phyloP scores from a whole-genome alignment of 2,888 invertebrate genomes.

The Apeira syringaria region DNA sequence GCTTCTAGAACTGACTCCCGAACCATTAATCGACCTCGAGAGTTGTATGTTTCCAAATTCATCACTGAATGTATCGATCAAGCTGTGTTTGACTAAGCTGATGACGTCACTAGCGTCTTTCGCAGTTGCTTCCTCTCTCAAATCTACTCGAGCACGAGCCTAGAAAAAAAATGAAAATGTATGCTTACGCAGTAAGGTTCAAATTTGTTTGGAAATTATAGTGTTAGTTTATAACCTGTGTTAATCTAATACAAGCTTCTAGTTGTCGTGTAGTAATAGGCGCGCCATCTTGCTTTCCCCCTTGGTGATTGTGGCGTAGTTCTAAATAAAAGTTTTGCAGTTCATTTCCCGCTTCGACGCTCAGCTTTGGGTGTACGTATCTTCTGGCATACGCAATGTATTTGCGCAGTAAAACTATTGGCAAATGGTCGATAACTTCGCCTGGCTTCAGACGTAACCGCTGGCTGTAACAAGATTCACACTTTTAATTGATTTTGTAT shows the following conservation, averaged over 20 bases:
- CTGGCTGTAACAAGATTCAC: slow-evolving; percentile 70
- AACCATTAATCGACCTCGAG: slow-evolving; percentile 87
- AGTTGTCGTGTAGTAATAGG: slow-evolving; percentile 95
- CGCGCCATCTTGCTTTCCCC: slow-evolving; percentile 84
- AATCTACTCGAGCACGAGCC: slow-evolving; percentile 94
- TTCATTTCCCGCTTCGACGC: slow-evolving; percentile 87
- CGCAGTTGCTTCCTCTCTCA: slow-evolving; percentile 90
- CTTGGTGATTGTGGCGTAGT: slow-evolving; percentile 87
- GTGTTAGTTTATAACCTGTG: slow-evolving; percentile 80
- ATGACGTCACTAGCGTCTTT: slow-evolving; percentile 94
- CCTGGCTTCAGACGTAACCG: slow-evolving; percentile 83
- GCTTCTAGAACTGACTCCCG: slow-evolving; percentile 88
- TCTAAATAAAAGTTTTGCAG: slow-evolving; percentile 92
- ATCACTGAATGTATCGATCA: slow-evolving; percentile 90
- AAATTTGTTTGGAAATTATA: too few relatives aligned
- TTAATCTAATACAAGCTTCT: slow-evolving; percentile 93
- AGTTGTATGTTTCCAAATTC: slow-evolving; percentile 86
- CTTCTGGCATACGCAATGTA: slow-evolving; percentile 96
- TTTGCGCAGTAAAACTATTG: slow-evolving; percentile 91
- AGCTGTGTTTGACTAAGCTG: slow-evolving; percentile 91
- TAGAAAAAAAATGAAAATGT: slow-evolving; percentile 48
- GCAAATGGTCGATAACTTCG: slow-evolving; percentile 88
- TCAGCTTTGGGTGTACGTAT: slow-evolving; percentile 92
- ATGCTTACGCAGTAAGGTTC: too few relatives aligned
- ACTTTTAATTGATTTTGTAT: slow-evolving; percentile 1